Evolutionary conservation across 2,113 vertebrate genomes (phyloP), one percentile per base, ranked within the genome.

Genomic region (Myrmophylax atrothorax): DNA sequence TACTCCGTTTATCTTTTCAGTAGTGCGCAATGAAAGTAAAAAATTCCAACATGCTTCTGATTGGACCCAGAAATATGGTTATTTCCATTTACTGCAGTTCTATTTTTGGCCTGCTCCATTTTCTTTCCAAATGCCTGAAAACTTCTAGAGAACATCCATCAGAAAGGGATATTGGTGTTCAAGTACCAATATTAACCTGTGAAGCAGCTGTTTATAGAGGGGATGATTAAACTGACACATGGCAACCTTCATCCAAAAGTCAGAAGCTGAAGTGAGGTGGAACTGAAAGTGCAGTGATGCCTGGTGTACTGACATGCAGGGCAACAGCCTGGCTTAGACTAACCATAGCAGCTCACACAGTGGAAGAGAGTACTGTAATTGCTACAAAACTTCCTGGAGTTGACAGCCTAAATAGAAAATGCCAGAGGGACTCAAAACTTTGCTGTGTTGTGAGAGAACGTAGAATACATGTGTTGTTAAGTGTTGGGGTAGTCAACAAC

Each of bases 41-140:
- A 56, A 16, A 37, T 25, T 68, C n/a, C 10, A 80, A 7, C 5
- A 4, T 55, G 26, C 33, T 90, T 73, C 37, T 64, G 25, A 77
- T 11, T 64, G 18, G 33, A 75, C 66, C 22, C 44, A 89, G 28
- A 62, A 81, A 42, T 81, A 18, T 50, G 42, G 3, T 91, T 95
- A 29, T 78, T 89, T 16, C 42, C 23, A 53, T 86, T 72, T 63
- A 20, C 22, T 77, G 25, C 12, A 35, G 38, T 84, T 93, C 37
- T 86, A 0, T 6, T 89, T 89, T 81, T 72, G 10, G 13, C 15
- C 10, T 6, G 0, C 0, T 33, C 14, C 7, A 12, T 5, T 29
- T 47, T 62, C 24, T 56, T 38, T 38, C 13, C 13, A 60, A 76
- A 60, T 90, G 40, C 72, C 50, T 73, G 50, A 84, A 62, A 68